A percentile compares a stretch with the other conserved stretches of the same genome.
These are phyloP conservation scores for Chinchilla lanigera DNA, from an alignment of 2,113 vertebrate species.

Conservation along the genomic window DNA sequence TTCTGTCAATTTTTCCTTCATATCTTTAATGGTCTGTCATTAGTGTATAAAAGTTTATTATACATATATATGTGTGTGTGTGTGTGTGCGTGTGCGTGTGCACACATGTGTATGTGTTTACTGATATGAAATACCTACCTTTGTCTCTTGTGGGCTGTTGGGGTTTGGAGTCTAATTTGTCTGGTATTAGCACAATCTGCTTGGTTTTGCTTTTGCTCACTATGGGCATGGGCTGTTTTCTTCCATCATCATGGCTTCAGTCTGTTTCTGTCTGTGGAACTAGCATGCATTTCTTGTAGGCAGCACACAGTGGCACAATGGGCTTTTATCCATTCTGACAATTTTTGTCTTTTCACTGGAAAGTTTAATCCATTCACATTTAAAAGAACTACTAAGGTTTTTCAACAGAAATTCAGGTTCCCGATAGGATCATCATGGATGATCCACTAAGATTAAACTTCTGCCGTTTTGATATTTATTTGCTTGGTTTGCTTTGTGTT, in stretches of 20 bases:
- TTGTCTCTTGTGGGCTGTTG: neutral
- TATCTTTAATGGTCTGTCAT: neutral
- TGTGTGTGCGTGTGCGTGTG: too few relatives aligned
- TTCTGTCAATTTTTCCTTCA: neutral
- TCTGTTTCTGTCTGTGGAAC: neutral
- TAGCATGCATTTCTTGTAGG: neutral
- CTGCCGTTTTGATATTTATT: neutral
- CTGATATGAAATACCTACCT: neutral
- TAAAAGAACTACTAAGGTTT: neutral
- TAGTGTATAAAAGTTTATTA: neutral
- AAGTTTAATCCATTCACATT: neutral
- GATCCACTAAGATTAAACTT: neutral
- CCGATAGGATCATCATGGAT: too few relatives aligned
- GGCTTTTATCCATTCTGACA: neutral
- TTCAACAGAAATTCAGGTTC: too few relatives aligned
- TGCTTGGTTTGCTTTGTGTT: neutral
- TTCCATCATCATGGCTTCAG: neutral
- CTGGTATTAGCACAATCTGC: too few relatives aligned
- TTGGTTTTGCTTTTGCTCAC: neutral
- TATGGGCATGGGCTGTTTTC: neutral
- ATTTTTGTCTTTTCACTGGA: neutral
- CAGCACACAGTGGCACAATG: neutral
- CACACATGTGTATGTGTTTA: too few relatives aligned
- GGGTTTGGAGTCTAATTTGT: neutral
- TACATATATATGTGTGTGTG: neutral